Percentiles rank a stretch among this genome's conserved stretches.
Conservation (phyloP, 23 tunicate species). For the Trididemnum nubilum region DNA sequence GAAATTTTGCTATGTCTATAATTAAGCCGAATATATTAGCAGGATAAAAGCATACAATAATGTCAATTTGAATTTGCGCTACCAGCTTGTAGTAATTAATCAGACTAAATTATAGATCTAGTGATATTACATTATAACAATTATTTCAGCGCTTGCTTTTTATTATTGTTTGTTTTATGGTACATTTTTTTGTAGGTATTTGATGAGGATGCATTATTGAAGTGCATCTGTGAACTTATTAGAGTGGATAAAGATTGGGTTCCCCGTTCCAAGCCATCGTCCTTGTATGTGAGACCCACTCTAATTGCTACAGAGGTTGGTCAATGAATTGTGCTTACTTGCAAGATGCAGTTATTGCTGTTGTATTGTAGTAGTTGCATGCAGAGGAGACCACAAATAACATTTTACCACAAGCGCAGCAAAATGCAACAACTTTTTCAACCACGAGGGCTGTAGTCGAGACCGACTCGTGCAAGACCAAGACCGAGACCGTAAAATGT, state of each 20-base stretch:
- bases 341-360: too few species aligned
- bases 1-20: too few species aligned
- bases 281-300: slow-evolving; percentile 56
- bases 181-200: slow-evolving; percentile 17
- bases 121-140: too few species aligned
- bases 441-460: too few species aligned
- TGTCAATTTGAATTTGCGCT: too few species aligned
- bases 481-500: too few species aligned
- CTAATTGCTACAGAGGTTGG: slow-evolving; percentile 56
- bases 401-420: background rate
- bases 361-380: background rate
- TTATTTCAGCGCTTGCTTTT: too few species aligned
- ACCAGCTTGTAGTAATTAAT: too few species aligned
- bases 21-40: too few species aligned
- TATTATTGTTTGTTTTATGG: background rate
- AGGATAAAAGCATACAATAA: too few species aligned
- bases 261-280: slow-evolving; percentile 29
- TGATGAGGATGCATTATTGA: slow-evolving; percentile 35
- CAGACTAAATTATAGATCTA: too few species aligned
- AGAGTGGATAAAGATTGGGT: slow-evolving; percentile 56
- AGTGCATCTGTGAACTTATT: slow-evolving; percentile 42
- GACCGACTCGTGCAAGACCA: too few species aligned
- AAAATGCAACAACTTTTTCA: background rate
- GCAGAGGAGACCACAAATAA: background rate
- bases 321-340: background rate